phyloP scores from a whole-genome alignment of 2,113 vertebrate genomes.

The Anser cygnoides region DNA sequence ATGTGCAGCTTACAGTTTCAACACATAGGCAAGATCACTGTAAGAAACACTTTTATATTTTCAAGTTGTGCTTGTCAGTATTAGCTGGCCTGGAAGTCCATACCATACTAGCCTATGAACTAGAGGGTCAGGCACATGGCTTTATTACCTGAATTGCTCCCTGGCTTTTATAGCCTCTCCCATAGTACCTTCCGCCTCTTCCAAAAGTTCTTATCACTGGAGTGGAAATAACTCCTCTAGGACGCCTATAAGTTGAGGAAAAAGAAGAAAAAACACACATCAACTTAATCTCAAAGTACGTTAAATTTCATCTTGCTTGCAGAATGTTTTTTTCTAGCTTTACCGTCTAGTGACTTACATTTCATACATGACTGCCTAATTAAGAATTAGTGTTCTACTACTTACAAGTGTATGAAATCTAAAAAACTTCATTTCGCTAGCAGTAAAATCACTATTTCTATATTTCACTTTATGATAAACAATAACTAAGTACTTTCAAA shows the following conservation, averaged over 20 bases:
- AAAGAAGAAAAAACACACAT: conserved; percentile 19
- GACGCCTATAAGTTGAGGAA: conserved; percentile 75
- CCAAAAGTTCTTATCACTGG: conserved; percentile 92
- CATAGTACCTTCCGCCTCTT: conserved; percentile 86
- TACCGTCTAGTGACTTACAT: neutral
- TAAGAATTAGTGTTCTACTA: neutral
- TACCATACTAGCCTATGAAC: neutral
- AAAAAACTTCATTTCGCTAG: neutral
- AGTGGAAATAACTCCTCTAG: conserved; percentile 92
- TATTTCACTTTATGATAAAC: neutral
- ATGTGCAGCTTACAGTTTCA: neutral
- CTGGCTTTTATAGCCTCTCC: conserved; percentile 90
- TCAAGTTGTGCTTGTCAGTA: neutral
- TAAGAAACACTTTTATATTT: neutral
- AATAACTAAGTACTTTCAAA: neutral
- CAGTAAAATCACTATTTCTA: neutral
- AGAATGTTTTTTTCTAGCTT: neutral
- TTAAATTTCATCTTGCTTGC: neutral
- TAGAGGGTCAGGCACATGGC: conserved; percentile 9
- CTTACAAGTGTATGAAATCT: neutral
- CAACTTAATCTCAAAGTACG: neutral
- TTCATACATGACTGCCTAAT: neutral
- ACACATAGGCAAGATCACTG: neutral
- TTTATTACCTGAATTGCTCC: conserved; percentile 84
- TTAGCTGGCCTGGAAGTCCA: neutral